Percentiles rank a stretch among this genome's conserved stretches.
These are phyloP conservation scores for Periparus ater DNA, from an alignment of 2,797 vertebrate genomes.

Conservation along the genomic window DNA sequence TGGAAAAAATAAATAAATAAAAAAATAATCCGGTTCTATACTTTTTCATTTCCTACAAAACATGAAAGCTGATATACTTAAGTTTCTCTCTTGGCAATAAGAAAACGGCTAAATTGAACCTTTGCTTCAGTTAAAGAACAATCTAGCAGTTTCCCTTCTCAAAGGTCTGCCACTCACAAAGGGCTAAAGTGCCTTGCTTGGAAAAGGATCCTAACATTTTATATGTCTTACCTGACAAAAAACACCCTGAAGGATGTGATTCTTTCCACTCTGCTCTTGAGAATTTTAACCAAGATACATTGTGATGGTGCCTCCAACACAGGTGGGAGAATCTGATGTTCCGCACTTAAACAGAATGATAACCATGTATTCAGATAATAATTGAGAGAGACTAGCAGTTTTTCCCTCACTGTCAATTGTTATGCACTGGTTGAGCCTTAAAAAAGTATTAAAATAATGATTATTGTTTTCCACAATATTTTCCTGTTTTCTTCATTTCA, in stretches of 20 bases:
- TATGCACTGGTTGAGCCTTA: not conserved
- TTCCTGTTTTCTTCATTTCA: not conserved
- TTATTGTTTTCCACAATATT: not conserved
- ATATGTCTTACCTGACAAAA: not conserved
- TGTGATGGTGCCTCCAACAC: not conserved
- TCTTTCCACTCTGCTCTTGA: not conserved
- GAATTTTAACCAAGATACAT: not conserved
- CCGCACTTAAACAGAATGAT: fast-evolving
- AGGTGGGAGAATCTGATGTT: not conserved
- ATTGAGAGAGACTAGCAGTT: not conserved
- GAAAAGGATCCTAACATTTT: not conserved
- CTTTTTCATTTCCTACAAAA: constrained; percentile 70
- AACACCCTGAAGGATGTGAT: not conserved
- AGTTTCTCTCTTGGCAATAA: constrained; percentile 24
- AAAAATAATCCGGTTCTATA: constrained; percentile 63
- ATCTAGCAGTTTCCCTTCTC: constrained; percentile 3
- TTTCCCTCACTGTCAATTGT: not conserved
- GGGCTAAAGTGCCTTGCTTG: not conserved
- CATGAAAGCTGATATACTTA: constrained; percentile 55
- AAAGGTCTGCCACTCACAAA: constrained; percentile 24
- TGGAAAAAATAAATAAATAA: constrained; percentile 45
- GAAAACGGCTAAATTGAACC: constrained; percentile 54
- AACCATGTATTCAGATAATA: not conserved
- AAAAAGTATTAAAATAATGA: not conserved
- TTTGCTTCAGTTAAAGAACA: constrained; percentile 41